Base-by-base conservation (phyloP, 2,113 vertebrate species). In the Atlantisia rogersi region DNA sequence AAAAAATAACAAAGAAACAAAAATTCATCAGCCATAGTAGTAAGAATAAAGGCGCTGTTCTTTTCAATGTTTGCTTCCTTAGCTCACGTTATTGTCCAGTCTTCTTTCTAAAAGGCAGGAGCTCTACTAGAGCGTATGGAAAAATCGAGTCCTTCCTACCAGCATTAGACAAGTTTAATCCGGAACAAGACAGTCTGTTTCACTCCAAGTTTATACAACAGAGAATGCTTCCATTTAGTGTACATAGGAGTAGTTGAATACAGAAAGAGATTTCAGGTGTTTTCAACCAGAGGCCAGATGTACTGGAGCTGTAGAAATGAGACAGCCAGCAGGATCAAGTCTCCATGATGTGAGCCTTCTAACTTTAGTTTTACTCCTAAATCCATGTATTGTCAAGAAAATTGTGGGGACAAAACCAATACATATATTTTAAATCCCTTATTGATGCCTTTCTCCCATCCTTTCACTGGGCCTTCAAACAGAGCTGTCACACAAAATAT, bases 81-180 rank as follows among this genome's bases (percentile, higher is more conserved):
- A 97, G 92, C 94, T 97, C 95, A 89, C 0, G 8, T 86, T 95
- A 93, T 85, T 90, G 86, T 94, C 95, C 94, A 90, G 96, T 98
- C 94, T 96, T 97, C 95, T 82, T 97, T 97, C 92, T 95, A 96
- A 97, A 96, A 81, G 95, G 91, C 85, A 97, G 94, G 93, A 82
- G 83, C 78, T 95, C 95, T 95, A 94, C 64, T 76, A 94, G 40
- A 95, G 90, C 62, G 5, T 50, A 81, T 55, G 73, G 94, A 96
- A 97, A 94, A 96, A 97, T 97, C 94, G 96, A 98, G 96, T 98
- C 97, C 96, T 95, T 98, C 88, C 88, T 96, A 97, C 94, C 69
- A 96, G 78, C 79, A 76, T 82, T 75, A 95, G 76, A 88, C 82
- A 92, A 96, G 70, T 94, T 97, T 95, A 92, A 97, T 95, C 96